Base-by-base conservation (phyloP, 1,140 invertebrate genomes). In the Caenorhabditis latens region DNA sequence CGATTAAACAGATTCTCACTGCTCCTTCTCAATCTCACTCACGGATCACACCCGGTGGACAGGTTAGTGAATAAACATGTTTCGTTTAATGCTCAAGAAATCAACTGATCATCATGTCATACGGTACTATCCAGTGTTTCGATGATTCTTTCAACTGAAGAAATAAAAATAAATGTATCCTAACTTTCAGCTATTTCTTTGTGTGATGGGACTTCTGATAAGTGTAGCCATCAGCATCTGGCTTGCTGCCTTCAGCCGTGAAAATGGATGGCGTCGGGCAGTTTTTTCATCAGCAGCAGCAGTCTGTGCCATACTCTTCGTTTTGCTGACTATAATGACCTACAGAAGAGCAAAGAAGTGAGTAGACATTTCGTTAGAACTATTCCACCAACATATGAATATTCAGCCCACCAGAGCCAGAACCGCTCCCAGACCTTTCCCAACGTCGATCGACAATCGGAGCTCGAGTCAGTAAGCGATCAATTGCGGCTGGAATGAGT, bases 171-270 rank as follows among this genome's bases (percentile, higher is more conserved):
- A n/a, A 58, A 14, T 50, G 71, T 16, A 61, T 24, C 24, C 2
- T n/a, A 8, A 7, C 2, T 88, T 90, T 75, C 79, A 90, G 90
- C 63, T 90, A 6, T 90, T 90, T 67, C 84, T 90, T 4, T 90
- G 90, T 85, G 83, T 90, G 21, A 89, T 90, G 55, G 90, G 90
- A 46, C 84, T 90, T 32, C 19, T 90, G 19, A 87, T 90, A n/a
- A 88, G 88, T 65, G 53, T 89, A 6, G 84, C 90, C 21, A 89
- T 90, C 24, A 89, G 88, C 61, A 87, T 90, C 50, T 90, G 90
- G 90, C 55, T 89, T 19, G 88, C 88, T 14, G 46, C 88, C 8
- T 90, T 90, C 84, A 88, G 88, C 55, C 83, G 83, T 50, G 90
- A 90, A 83, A 63, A 32, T 21, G 63, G 65, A 46, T 88, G 89